A percentile compares a stretch with the other conserved stretches of the same genome.
Conservation (phyloP, 2,888 invertebrate genomes). For the Anaspis maculata region DNA sequence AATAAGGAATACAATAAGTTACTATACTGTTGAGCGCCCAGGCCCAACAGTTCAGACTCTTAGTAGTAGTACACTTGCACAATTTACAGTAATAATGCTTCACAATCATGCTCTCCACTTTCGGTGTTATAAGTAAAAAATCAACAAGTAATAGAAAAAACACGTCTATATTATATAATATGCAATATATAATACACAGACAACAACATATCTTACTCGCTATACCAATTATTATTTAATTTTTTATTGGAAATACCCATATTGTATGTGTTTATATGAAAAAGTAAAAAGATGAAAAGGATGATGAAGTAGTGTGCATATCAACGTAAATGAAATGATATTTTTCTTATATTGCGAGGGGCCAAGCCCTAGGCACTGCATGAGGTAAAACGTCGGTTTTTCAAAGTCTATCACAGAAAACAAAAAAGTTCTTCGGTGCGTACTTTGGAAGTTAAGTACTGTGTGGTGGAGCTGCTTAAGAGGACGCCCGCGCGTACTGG, state of each 20-base stretch:
- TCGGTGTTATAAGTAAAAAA: slow-evolving; percentile 27
- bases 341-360: slow-evolving; percentile 33
- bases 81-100: slow-evolving; percentile 24
- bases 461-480: slow-evolving; percentile 30
- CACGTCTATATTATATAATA: slow-evolving; percentile 27
- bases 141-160: slow-evolving; percentile 24
- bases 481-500: slow-evolving; percentile 70
- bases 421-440: slow-evolving; percentile 33
- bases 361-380: slow-evolving; percentile 40
- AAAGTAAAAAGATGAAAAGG: slow-evolving; percentile 10
- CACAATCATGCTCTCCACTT: too few relatives aligned
- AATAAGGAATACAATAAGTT: slow-evolving; percentile 39
- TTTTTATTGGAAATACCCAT: too few relatives aligned
- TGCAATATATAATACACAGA: slow-evolving; percentile 9
- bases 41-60: slow-evolving; percentile 37
- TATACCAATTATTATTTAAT: neutral
- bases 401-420: slow-evolving; percentile 41
- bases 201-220: neutral
- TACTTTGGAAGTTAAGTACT: too few relatives aligned
- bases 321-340: slow-evolving; percentile 12
- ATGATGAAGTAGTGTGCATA: slow-evolving; percentile 12
- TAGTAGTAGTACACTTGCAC: slow-evolving; percentile 38
- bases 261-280: too few relatives aligned
- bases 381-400: slow-evolving; percentile 41
- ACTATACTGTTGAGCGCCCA: slow-evolving; percentile 26